phyloP scores from a whole-genome alignment of 2,888 invertebrate species.

The Drosophila infuscata region DNA sequence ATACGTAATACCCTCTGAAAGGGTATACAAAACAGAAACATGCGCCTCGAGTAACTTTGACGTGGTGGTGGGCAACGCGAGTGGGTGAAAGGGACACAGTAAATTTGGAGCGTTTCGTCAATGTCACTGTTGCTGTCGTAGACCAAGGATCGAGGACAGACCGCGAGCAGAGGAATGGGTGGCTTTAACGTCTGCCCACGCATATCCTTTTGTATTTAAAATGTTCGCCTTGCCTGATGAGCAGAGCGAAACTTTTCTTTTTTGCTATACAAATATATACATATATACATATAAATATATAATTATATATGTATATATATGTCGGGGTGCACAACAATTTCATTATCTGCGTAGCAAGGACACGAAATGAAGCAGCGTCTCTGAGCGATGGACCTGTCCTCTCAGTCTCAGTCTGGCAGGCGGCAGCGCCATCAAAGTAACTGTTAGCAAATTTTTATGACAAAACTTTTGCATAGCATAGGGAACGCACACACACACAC shows the following conservation, averaged over 20 bases:
- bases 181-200: conserved; percentile 64
- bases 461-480: conserved; percentile 59
- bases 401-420: conserved; percentile 33
- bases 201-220: conserved; percentile 82
- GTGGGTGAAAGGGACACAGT: conserved; percentile 45
- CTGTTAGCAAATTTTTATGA: conserved; percentile 71
- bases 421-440: conserved; percentile 45
- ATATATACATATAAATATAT: not conserved
- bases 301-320: not conserved
- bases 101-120: conserved; percentile 80
- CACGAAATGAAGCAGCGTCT: conserved; percentile 30
- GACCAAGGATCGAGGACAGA: conserved; percentile 35
- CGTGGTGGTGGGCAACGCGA: conserved; percentile 13
- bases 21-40: conserved; percentile 22
- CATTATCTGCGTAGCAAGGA: conserved; percentile 68
- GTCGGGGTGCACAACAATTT: conserved; percentile 67
- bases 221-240: conserved; percentile 75
- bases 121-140: conserved; percentile 66
- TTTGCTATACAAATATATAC: not conserved
- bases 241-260: conserved; percentile 54
- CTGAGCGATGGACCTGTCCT: conserved; percentile 55
- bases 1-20: not conserved
- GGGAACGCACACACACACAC: not conserved
- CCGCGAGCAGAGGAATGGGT: not conserved
- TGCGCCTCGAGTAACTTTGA: conserved; percentile 35